Percentiles rank a stretch among this genome's conserved stretches.
These are phyloP conservation scores for Emys orbicularis DNA, from an alignment of 2,797 vertebrate genomes.

Conservation along the genomic window DNA sequence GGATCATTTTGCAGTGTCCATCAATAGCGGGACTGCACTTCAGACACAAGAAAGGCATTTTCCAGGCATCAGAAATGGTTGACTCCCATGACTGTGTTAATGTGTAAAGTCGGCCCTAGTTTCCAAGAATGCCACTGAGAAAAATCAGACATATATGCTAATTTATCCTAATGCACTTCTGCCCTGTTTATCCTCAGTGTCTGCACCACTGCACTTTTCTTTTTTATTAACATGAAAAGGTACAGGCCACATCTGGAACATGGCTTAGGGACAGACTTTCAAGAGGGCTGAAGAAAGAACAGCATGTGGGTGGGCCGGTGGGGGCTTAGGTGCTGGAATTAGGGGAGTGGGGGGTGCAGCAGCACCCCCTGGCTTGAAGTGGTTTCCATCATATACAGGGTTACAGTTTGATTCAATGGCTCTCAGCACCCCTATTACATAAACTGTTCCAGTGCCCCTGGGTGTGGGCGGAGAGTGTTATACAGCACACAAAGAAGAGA, in stretches of 20 bases:
- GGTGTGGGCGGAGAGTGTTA: neutral
- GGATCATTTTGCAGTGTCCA: neutral
- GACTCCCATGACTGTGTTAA: neutral
- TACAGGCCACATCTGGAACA: rapidly evolving
- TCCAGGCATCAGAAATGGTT: neutral
- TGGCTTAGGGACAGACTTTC: neutral
- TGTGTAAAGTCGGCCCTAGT: neutral
- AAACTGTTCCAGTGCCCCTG: no score
- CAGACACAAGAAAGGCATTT: neutral
- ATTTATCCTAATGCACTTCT: neutral
- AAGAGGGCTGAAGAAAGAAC: neutral
- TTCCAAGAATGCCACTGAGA: rapidly evolving
- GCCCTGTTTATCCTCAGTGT: neutral
- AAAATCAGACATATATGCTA: neutral
- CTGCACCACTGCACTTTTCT: neutral
- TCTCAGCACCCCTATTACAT: no score
- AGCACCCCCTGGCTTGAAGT: no score
- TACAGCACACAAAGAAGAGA: neutral
- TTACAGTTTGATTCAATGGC: no score
- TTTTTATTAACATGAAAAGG: neutral
- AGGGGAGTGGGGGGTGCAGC: no score
- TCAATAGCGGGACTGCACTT: neutral
- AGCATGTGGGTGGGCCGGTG: neutral
- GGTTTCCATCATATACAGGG: no score
- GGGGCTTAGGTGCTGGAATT: no score